Evolutionary conservation across 1,140 invertebrate genomes (phyloP).

Genomic region (Pogonognathellus flavescens): DNA sequence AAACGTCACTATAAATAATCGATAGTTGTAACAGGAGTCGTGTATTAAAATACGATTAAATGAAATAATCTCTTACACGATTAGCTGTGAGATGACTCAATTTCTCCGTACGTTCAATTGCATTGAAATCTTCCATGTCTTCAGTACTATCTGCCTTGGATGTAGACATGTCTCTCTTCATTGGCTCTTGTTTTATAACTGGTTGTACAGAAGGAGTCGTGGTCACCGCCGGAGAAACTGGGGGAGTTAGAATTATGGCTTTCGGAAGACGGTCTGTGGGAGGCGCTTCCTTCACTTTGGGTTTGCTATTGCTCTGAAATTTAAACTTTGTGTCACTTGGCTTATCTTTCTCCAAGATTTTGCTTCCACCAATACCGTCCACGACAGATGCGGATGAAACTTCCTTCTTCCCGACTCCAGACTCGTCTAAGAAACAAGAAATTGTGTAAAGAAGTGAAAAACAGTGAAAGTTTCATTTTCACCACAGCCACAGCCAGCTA

Average conservation of each 20-base stretch:
- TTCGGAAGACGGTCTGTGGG: not conserved
- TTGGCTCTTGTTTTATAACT: conserved; percentile 39
- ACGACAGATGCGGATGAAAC: not conserved
- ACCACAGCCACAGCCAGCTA: too few relatives aligned
- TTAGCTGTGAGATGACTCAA: conserved; percentile 65
- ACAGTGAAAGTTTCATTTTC: not conserved
- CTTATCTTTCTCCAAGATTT: conserved; percentile 14
- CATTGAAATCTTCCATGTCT: conserved; percentile 61
- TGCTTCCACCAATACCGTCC: conserved; percentile 16
- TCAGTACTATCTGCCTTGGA: conserved; percentile 2
- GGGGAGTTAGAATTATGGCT: not conserved
- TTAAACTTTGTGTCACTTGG: not conserved
- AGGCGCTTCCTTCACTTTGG: conserved; percentile 20
- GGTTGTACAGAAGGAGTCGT: not conserved
- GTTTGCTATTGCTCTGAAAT: conserved; percentile 8
- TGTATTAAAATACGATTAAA: not conserved
- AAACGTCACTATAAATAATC: not conserved
- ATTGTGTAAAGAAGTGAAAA: too few relatives aligned
- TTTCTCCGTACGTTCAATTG: conserved; percentile 62
- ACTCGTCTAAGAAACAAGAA: not conserved
- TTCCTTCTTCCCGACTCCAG: not conserved
- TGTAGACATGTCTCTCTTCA: not conserved
- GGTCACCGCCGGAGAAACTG: not conserved
- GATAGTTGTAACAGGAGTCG: not conserved
- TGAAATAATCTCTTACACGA: conserved; percentile 58